Evolutionary conservation across 2,797 vertebrate genomes (phyloP).

Genomic region (Mus spretus): DNA sequence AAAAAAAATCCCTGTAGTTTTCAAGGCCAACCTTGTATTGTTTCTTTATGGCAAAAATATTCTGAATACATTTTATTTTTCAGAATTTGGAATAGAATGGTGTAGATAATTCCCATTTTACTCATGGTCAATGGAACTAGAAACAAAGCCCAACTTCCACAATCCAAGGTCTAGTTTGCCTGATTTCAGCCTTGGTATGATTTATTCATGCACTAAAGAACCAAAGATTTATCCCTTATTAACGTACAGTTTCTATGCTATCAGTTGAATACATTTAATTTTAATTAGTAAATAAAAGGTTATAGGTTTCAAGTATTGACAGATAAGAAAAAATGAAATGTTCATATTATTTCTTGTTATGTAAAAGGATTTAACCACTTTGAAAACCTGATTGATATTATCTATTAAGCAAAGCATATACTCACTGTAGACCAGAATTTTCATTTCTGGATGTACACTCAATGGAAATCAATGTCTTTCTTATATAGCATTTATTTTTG

Average conservation of each 20-base stretch:
- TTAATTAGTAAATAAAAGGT: conserved; percentile 29
- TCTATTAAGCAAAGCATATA: not conserved
- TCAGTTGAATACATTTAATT: not conserved
- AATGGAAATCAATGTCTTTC: not conserved
- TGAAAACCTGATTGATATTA: not conserved
- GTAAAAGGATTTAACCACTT: not conserved
- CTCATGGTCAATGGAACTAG: not conserved
- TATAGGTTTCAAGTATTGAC: not conserved
- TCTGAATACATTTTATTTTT: not conserved
- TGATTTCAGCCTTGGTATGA: not conserved
- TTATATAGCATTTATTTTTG: not conserved
- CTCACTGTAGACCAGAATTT: not conserved
- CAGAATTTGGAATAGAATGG: not conserved
- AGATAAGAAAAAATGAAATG: not conserved
- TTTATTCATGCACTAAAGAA: not conserved
- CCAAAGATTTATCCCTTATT: not conserved
- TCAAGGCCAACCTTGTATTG: not conserved
- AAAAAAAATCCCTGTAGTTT: not conserved
- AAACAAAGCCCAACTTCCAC: not conserved
- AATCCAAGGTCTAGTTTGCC: not conserved
- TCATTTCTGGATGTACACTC: not conserved
- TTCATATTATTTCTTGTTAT: not conserved
- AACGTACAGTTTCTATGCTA: not conserved
- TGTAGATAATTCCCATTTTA: not conserved
- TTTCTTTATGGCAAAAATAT: not conserved